Conservation (phyloP, 2,888 invertebrate genomes). For the Caenorhabditis doughertyi region DNA sequence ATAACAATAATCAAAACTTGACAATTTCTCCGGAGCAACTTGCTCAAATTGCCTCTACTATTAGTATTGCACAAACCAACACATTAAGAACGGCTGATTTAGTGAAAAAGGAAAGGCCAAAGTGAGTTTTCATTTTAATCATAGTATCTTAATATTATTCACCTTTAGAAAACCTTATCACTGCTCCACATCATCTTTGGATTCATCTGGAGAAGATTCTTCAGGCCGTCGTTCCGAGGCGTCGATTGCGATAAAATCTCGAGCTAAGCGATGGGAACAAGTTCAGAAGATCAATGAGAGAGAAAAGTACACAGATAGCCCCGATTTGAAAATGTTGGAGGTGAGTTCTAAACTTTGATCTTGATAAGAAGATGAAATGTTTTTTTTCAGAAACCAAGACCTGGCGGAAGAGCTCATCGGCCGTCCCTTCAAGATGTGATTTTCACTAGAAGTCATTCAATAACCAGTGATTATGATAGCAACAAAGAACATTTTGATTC, state of each 20-base stretch:
- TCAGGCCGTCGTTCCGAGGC: constrained; percentile 54
- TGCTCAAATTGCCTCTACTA: constrained; percentile 73
- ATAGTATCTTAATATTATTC: neutral
- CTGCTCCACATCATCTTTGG: constrained; percentile 69
- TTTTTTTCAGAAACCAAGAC: constrained; percentile 58
- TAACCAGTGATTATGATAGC: constrained; percentile 78
- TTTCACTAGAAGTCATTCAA: constrained; percentile 74
- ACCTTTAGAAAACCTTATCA: constrained; percentile 69
- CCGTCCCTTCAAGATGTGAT: constrained; percentile 71
- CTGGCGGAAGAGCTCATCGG: constrained; percentile 48
- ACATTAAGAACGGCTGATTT: constrained; percentile 61
- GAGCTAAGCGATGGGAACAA: constrained; percentile 54
- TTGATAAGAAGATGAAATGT: neutral
- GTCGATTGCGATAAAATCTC: constrained; percentile 40
- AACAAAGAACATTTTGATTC: constrained; percentile 77
- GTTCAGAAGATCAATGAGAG: constrained; percentile 48
- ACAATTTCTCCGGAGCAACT: constrained; percentile 68
- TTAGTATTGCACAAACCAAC: constrained; percentile 63
- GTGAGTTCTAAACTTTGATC: neutral
- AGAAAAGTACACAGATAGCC: constrained; percentile 44
- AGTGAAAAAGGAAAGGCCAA: constrained; percentile 45
- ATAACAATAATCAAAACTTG: constrained; percentile 60
- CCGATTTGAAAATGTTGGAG: constrained; percentile 38
- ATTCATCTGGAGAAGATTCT: constrained; percentile 74
- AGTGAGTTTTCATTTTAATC: constrained; percentile 24